Base-by-base conservation (phyloP, 2,888 invertebrate genomes). In the Cancer borealis region DNA sequence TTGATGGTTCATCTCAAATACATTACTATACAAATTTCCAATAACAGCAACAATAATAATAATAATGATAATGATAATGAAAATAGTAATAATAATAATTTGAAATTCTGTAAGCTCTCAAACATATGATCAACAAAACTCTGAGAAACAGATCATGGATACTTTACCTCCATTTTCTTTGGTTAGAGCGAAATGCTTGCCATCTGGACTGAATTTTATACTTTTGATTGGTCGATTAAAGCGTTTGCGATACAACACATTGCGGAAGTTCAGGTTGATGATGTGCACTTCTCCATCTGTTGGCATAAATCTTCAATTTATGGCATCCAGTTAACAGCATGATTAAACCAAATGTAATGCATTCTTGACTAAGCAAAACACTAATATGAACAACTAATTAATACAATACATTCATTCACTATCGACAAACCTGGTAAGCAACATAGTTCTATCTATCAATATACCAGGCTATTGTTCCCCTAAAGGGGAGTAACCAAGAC, bases 121-220 rank as follows among this genome's bases (percentile, higher is more conserved):
- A 88, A 46, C n/a, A 84, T n/a, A 3, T n/a, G 30, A 88, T 47
- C 46, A 46, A 45, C n/a, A 5, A 17, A 88, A 17, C 21, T 30
- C 45, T 39, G 8, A 87, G 87, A 88, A 3, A 17, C 14, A 88
- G 26, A 39, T 10, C 3, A 8, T 84, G 14, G 84, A 84, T 84
- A 17, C 17, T 88, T 45, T 47, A 95, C 95, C 94, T 79, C 98
- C 98, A 96, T 98, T 98, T 96, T 98, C 98, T 96, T 98, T 98
- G 87, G 98, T 98, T 17, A 98, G 98, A 0, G 99, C 99, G 97
- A 99, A 98, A 96, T 98, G 98, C 97, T 98, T 98, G 45, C 99
- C 99, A 97, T 99, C 98, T 0, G 99, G 99, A 96, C 99, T 99
- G 96, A 99, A 99, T 96, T 97, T 97, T 0, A 99, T 97, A 92